Conservation (phyloP, 2,113 vertebrate genomes). For the Lasiurus borealis region DNA sequence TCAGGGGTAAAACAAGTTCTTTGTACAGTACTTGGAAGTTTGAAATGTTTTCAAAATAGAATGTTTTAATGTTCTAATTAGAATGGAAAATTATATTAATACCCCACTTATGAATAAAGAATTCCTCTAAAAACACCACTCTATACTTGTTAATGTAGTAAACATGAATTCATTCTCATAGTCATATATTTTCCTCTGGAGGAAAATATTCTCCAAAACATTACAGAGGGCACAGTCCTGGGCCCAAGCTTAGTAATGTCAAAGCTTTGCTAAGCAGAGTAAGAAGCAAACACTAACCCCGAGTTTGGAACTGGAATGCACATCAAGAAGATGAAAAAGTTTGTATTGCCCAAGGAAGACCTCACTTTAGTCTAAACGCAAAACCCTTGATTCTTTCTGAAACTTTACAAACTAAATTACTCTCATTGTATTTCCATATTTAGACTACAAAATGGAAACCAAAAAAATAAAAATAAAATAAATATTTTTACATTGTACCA, state of each 20-base stretch:
- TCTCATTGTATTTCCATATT: not conserved
- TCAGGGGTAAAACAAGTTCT: not conserved
- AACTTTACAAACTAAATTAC: not conserved
- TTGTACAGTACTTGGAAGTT: slow-evolving; percentile 2
- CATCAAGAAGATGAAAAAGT: not conserved
- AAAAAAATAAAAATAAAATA: not conserved
- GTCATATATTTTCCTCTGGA: not conserved
- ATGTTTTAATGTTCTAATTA: not conserved
- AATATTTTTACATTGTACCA: not conserved
- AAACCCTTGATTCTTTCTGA: not conserved
- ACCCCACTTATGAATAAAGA: not conserved
- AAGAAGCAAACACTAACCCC: not conserved
- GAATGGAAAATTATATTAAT: not conserved
- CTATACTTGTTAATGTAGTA: not conserved
- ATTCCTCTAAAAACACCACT: not conserved
- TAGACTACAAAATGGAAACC: slow-evolving; percentile 2
- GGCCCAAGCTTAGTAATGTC: not conserved
- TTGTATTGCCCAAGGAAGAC: not conserved
- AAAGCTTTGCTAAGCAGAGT: not conserved
- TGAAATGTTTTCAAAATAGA: not conserved
- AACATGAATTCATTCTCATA: not conserved
- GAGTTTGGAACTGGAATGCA: not conserved
- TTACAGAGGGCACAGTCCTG: not conserved
- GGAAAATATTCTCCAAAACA: not conserved
- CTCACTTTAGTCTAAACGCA: not conserved